Conservation (phyloP, 2,888 invertebrate species). For the Caenorhabditis sp. region DNA sequence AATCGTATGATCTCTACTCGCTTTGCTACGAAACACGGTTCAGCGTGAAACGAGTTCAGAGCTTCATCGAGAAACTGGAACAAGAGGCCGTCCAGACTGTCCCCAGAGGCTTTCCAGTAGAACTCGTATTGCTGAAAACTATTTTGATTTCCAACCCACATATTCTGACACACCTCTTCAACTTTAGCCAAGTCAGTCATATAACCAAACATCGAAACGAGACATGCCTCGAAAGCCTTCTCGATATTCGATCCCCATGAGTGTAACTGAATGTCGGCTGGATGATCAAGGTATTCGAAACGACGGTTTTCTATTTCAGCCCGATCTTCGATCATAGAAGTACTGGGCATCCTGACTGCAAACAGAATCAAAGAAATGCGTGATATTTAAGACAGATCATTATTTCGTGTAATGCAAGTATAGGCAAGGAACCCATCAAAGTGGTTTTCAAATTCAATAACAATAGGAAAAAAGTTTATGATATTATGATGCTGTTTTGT, state of each 20-base stretch:
- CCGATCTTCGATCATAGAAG: slow-evolving; percentile 63
- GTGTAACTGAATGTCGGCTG: slow-evolving; percentile 98
- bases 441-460: background rate
- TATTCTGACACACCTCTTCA: slow-evolving; percentile 86
- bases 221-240: slow-evolving; percentile 85
- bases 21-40: slow-evolving; percentile 82
- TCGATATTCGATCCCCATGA: slow-evolving; percentile 92
- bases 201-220: slow-evolving; percentile 96
- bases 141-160: no score
- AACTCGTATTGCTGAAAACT: slow-evolving; percentile 86
- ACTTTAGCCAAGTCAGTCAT: slow-evolving; percentile 88
- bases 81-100: slow-evolving; percentile 92
- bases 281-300: slow-evolving; percentile 89
- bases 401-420: background rate
- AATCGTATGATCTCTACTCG: slow-evolving; percentile 75
- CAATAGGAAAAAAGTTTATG: slow-evolving; percentile 24
- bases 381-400: background rate
- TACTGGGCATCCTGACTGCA: slow-evolving; percentile 51
- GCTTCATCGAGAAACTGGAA: slow-evolving; percentile 96
- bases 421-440: background rate
- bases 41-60: slow-evolving; percentile 91
- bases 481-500: slow-evolving; percentile 32
- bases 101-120: slow-evolving; percentile 91
- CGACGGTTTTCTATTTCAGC: slow-evolving; percentile 57
- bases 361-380: background rate